phyloP scores from a whole-genome alignment of 2,113 vertebrate genomes.

The Acanthochromis polyacanthus region DNA sequence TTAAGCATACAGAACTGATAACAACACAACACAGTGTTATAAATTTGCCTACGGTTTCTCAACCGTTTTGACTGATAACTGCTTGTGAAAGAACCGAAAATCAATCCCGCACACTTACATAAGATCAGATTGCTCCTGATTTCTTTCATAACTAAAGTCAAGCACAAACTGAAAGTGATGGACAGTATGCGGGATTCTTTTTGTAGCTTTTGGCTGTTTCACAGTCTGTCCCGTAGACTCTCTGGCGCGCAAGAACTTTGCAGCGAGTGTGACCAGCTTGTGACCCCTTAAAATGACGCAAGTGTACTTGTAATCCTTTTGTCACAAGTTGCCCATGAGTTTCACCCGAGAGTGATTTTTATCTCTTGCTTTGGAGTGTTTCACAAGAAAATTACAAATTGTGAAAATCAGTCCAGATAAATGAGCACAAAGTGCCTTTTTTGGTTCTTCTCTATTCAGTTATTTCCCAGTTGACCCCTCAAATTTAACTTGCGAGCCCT shows the following conservation, averaged over 20 bases:
- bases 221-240: neutral
- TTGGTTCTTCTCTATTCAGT: neutral
- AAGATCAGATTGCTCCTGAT: neutral
- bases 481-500: neutral
- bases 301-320: neutral
- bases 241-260: neutral
- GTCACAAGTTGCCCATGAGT: neutral
- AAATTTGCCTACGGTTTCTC: neutral
- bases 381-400: neutral
- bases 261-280: neutral
- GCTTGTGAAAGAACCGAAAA: neutral
- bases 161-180: neutral
- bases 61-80: neutral
- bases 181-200: neutral
- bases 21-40: neutral
- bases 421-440: neutral
- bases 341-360: neutral
- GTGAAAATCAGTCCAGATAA: neutral
- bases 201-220: neutral
- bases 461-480: neutral
- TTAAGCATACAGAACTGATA: neutral
- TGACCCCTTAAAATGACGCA: conserved; percentile 2
- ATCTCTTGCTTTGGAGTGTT: neutral
- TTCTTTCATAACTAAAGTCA: neutral
- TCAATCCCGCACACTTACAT: neutral